phyloP scores from a whole-genome alignment of 2,797 vertebrate species.

The Dendrocincla tyrannina region DNA sequence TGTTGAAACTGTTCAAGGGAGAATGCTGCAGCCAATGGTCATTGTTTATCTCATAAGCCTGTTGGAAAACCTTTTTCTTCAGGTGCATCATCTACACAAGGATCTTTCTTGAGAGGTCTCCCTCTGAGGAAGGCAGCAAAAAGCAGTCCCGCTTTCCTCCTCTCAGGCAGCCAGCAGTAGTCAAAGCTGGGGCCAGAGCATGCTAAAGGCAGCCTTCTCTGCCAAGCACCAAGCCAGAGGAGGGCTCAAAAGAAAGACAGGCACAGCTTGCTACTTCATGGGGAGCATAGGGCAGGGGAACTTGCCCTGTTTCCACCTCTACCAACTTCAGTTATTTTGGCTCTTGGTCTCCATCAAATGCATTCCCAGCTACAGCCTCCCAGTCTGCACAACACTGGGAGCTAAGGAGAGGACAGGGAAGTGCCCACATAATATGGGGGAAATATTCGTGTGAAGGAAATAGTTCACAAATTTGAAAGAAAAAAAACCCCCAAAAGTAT shows the following conservation, averaged over 20 bases:
- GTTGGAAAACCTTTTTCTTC: neutral
- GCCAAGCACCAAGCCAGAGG: neutral
- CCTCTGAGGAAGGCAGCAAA: neutral
- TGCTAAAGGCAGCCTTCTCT: neutral
- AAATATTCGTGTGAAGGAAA: neutral
- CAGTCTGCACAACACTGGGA: neutral
- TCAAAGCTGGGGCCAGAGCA: neutral
- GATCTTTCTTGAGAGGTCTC: neutral
- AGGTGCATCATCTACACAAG: neutral
- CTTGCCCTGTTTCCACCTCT: neutral
- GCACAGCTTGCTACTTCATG: neutral
- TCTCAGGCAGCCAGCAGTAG: neutral
- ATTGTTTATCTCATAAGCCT: neutral
- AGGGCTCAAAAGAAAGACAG: neutral
- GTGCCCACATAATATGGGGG: accelerated
- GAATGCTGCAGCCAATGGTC: neutral
- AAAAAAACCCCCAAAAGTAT: accelerated
- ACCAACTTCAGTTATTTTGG: neutral
- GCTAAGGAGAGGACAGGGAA: neutral
- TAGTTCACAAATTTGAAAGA: neutral
- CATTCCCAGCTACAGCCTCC: neutral
- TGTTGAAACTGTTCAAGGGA: neutral
- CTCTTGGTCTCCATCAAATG: neutral
- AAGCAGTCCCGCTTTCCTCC: neutral
- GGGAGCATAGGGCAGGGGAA: neutral